Evolutionary conservation across 2,888 invertebrate genomes (phyloP), one percentile per base, ranked within the genome.

Genomic region (Cerastis rubricosa): DNA sequence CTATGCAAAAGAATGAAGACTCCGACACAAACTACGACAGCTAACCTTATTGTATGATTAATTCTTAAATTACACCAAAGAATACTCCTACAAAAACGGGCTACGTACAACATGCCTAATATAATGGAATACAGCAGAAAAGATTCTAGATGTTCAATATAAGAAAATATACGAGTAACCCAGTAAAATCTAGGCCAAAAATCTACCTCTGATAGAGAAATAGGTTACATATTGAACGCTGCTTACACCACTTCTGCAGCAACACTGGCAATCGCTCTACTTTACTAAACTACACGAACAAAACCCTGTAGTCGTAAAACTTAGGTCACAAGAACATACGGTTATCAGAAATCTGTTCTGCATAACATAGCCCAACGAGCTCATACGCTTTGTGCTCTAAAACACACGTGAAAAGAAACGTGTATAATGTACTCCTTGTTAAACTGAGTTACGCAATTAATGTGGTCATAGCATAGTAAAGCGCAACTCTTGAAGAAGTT

Each of bases 111-210:
- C n/a, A 80, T 74, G 64, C 83, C 83, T 88, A 84, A 83, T 81
- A 74, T 80, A 89, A 85, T 90, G 90, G 90, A 90, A 90, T 89
- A 88, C 83, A 81, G 79, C 61, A 79, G 57, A 78, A 73, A 81
- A 84, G 64, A 70, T 72, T 74, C 57, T 43, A 68, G 69, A 59
- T 72, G 43, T 66, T 57, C 19, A 66, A 35, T 72, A 66, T 51
- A 45, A 59, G 6, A 57, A 71, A 71, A 59, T 54, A 35, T 29
- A 68, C 7, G 12, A 61, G 45, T 43, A 54, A 71, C 59, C 63
- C 49, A 51, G 59, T 63, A 17, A 71, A 29, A 45, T 77, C n/a
- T 35, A 47, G 59, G 51, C 40, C n/a, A 59, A 9, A 59, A 68
- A 78, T 59, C 49, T 54, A 54, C 29, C 19, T 72, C 29, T 22